Evolutionary conservation across 2,888 invertebrate species (phyloP).

Genomic region (Thereva unica): DNA sequence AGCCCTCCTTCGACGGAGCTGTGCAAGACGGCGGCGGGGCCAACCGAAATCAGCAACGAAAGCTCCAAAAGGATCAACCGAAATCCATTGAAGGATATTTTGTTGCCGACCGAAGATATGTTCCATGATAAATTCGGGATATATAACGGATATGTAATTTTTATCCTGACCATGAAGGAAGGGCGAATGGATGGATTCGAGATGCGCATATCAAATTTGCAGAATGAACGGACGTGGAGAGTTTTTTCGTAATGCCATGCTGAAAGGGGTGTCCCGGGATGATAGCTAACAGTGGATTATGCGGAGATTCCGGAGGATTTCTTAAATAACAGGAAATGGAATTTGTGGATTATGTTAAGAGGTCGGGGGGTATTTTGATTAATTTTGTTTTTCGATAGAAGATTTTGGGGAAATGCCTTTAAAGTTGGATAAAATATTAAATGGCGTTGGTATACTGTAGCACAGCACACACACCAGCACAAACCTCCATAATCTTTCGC

Average conservation of each 20-base stretch:
- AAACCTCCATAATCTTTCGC: not conserved
- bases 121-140: constrained; percentile 37
- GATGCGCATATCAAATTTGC: constrained; percentile 25
- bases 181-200: not conserved
- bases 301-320: constrained; percentile 16
- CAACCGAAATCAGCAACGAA: constrained; percentile 21
- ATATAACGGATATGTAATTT: constrained; percentile 38
- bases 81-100: constrained; percentile 32
- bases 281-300: constrained; percentile 26
- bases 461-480: not conserved
- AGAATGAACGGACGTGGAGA: not conserved
- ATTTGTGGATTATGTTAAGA: constrained; percentile 19
- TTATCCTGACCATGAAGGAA: constrained; percentile 36
- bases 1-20: constrained; percentile 23
- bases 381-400: constrained; percentile 2
- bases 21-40: constrained; percentile 2
- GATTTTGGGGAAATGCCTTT: not conserved
- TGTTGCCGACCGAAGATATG: constrained; percentile 24
- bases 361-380: not conserved
- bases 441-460: too few relatives aligned
- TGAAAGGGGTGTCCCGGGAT: not conserved
- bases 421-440: not conserved
- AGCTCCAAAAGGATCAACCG: constrained; percentile 32
- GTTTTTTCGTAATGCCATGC: too few relatives aligned
- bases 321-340: constrained; percentile 26